phyloP scores from a whole-genome alignment of 2,888 invertebrate species.

The Drosophila maculinotata region DNA sequence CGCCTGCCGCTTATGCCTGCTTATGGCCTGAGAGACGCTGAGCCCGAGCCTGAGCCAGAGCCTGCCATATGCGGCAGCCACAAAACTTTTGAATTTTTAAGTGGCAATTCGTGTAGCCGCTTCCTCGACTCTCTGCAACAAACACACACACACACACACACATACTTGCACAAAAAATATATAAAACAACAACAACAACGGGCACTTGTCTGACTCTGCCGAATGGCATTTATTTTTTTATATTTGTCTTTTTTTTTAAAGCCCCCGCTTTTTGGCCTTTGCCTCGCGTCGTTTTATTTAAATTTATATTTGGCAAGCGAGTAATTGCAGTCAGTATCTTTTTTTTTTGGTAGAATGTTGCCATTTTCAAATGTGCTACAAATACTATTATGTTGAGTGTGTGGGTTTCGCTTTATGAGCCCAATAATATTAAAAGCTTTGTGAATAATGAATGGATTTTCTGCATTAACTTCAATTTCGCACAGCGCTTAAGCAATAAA shows the following conservation, averaged over 20 bases:
- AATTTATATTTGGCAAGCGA: constrained; percentile 56
- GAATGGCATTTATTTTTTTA: neutral
- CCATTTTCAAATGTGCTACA: neutral
- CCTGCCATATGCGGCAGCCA: constrained; percentile 73
- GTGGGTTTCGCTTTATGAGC: neutral
- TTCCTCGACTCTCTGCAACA: constrained; percentile 47
- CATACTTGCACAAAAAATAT: constrained; percentile 7
- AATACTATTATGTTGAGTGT: neutral
- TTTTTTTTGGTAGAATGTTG: neutral
- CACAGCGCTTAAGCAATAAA: neutral
- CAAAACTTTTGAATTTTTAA: constrained; percentile 80
- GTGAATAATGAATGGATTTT: neutral
- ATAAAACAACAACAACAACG: constrained; percentile 31
- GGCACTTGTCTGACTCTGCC: constrained; percentile 44
- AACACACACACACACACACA: constrained; percentile 16
- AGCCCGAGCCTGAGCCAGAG: neutral
- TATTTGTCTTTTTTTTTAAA: constrained; percentile 26
- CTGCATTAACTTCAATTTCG: neutral
- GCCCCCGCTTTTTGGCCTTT: constrained; percentile 40
- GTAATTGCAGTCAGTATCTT: constrained; percentile 21
- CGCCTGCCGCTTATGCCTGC: constrained; percentile 25
- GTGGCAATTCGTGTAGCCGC: constrained; percentile 78
- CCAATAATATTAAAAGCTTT: constrained; percentile 1
- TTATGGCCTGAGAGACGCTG: constrained; percentile 39
- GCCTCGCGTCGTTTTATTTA: constrained; percentile 54